Conservation (phyloP, 2,888 invertebrate genomes). For the Drosophila flavopinicola region DNA sequence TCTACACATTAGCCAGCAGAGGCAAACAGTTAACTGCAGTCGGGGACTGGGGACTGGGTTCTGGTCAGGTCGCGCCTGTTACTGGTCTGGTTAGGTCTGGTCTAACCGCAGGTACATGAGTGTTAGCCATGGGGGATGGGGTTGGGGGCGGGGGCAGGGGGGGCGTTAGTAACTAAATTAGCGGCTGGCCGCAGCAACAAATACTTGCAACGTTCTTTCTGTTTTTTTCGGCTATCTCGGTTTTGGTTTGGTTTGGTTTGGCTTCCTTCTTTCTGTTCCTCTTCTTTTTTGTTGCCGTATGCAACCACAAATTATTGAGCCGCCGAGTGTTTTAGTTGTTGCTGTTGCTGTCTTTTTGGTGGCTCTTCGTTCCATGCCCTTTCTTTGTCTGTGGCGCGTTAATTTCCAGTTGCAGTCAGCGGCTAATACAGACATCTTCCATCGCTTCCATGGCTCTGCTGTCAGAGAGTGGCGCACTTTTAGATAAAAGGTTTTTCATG, state of each 20-base stretch:
- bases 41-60: constrained; percentile 13
- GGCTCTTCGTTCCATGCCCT: constrained; percentile 30
- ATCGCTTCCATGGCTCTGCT: constrained; percentile 22
- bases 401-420: constrained; percentile 70
- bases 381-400: constrained; percentile 56
- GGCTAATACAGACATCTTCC: constrained; percentile 77
- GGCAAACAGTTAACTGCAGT: constrained; percentile 59
- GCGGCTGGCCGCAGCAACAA: constrained; percentile 61
- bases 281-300: constrained; percentile 30
- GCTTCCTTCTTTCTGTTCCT: constrained; percentile 8
- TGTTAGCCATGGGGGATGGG: constrained; percentile 4
- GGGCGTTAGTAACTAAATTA: constrained; percentile 74
- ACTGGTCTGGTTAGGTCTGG: constrained; percentile 12
- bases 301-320: constrained; percentile 66
- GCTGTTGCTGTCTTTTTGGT: constrained; percentile 33
- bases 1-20: constrained; percentile 65
- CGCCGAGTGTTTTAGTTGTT: constrained; percentile 26
- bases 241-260: constrained; percentile 17
- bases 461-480: constrained; percentile 56
- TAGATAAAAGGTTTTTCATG: constrained; percentile 79
- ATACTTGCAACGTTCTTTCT: constrained; percentile 36
- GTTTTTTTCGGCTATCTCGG: constrained; percentile 32
- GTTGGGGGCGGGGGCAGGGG: constrained; percentile 14
- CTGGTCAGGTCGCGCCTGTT: neutral
- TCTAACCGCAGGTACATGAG: constrained; percentile 57